Conservation (phyloP, 2,888 invertebrate genomes). For the Drosophila sordidapex region DNA sequence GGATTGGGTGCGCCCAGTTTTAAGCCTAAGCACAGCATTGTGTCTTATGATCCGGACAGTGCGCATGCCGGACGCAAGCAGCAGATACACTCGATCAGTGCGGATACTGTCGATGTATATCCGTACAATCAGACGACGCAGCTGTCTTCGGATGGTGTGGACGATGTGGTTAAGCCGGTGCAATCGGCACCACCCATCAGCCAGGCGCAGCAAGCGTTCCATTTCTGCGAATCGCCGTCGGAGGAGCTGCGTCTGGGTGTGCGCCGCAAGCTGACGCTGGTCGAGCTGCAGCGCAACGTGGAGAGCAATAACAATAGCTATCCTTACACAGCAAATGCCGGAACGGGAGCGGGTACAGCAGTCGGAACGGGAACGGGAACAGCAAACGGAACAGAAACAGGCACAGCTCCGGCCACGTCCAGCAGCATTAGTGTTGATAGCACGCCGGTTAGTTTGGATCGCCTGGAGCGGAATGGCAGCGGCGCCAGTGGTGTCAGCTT, state of each 20-base stretch:
- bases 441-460: slow-evolving; percentile 77
- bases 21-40: slow-evolving; percentile 83
- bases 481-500: slow-evolving; percentile 72
- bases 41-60: slow-evolving; percentile 83
- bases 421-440: slow-evolving; percentile 82
- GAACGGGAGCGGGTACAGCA: slow-evolving; percentile 48
- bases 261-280: slow-evolving; percentile 80
- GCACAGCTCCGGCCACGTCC: slow-evolving; percentile 58
- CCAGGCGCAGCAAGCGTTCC: slow-evolving; percentile 67
- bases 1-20: slow-evolving; percentile 65
- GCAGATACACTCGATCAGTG: slow-evolving; percentile 83
- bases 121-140: slow-evolving; percentile 76
- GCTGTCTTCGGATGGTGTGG: slow-evolving; percentile 26
- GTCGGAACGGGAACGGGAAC: slow-evolving; percentile 67
- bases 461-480: slow-evolving; percentile 70
- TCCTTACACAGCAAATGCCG: slow-evolving; percentile 70
- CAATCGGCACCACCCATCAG: slow-evolving; percentile 61
- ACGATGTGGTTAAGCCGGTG: slow-evolving; percentile 58
- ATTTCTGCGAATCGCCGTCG: slow-evolving; percentile 77
- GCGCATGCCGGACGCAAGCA: slow-evolving; percentile 82
- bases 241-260: slow-evolving; percentile 82
- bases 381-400: slow-evolving; percentile 58
- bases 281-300: slow-evolving; percentile 75
- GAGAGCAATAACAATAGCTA: slow-evolving; percentile 82
- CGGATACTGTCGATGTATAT: slow-evolving; percentile 82